Base-by-base conservation (phyloP, 2,797 vertebrate genomes). In the Xiphorhynchus erythropygius region DNA sequence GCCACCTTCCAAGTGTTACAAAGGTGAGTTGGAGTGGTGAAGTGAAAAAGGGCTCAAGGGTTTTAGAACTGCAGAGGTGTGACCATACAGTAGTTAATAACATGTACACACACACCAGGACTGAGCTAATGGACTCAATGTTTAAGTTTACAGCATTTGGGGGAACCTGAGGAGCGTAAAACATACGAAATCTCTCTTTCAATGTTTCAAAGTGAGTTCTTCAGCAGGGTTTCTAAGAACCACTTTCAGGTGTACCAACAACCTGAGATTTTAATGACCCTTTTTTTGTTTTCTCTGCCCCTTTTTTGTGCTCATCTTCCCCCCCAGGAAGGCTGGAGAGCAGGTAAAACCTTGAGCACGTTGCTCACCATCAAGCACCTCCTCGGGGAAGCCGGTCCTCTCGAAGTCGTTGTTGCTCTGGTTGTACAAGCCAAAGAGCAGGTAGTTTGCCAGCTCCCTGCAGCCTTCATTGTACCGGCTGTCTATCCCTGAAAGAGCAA, bases 381-480 rank as follows among this genome's bases (percentile, higher is more conserved):
- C 99, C 96, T 99, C 99, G 35, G 99, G 98, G 96, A 99, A 99
- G n/a, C 98, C 99, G 0, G 98, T 98, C 91, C 98, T 97, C 50
- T 99, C 99, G 59, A 99, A 97, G 94, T 98, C 98, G 1, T 98
- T 95, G 94, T 97, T 98, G 94, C 96, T 98, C 93, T 98, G 98
- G 92, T 98, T 99, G 85, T 99, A 99, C 22, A 99, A 97, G 87
- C 98, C 99, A 87, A 99, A 99, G 89, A 99, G 99, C 81, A 99
- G 98, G 60, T 99, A 99, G 96, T 99, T 99, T 5, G 99, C 99
- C 93, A 99, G 98, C 89, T 99, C 99, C 68, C 98, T 98, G 97
- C 99, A 99, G 12, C 99, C 99, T 85, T 98, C 98, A 42, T 99
- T 99, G 95, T 99, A 99, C 49, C 99, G 98, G 95, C 99, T 99